Base-by-base conservation (phyloP, 2,888 invertebrate genomes). In the Polymixis flavicincta region DNA sequence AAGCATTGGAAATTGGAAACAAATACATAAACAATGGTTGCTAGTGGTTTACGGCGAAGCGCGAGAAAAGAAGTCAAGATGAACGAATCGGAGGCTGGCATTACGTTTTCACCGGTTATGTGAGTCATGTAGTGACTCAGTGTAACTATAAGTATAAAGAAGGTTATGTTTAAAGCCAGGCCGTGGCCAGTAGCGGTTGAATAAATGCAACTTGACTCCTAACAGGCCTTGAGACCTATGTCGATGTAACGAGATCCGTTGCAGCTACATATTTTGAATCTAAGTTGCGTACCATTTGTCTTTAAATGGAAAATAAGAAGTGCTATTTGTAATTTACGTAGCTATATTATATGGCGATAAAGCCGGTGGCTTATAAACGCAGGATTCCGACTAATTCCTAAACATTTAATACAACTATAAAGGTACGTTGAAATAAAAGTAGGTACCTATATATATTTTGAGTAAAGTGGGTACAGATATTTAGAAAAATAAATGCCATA, bases 161-260 rank as follows among this genome's bases (percentile, higher is more conserved):
- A 83, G 75, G 75, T 73, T 88, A 74, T 73, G 52, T 78, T 68
- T 66, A 42, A 60, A 77, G 79, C 71, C 75, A 83, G 45, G 54
- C 55, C 57, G 66, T 80, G 54, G 60, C 45, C 63, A 59, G 76
- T 78, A 76, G 79, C 84, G 77, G 72, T 74, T 67, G 70, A 71
- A 78, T 80, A 82, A 83, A 78, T 85, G 87, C 85, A 89, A 90
- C 87, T 87, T 86, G 90, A 90, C 87, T 89, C 90, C 83, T 85
- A 84, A 88, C 87, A 90, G 89, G 85, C 92, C 92, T 93, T 94
- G 93, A 89, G 84, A 83, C 86, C 84, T 89, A 88, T 90, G 89
- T 88, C 89, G 88, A 90, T 83, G 79, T 82, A 85, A 86, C 80
- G 65, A 84, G 82, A 66, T 67, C 22, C 60, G 50, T 65, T 64